Evolutionary conservation across 2,888 invertebrate genomes (phyloP), one percentile per base, ranked within the genome.

Genomic region (Synergus laeviventris): DNA sequence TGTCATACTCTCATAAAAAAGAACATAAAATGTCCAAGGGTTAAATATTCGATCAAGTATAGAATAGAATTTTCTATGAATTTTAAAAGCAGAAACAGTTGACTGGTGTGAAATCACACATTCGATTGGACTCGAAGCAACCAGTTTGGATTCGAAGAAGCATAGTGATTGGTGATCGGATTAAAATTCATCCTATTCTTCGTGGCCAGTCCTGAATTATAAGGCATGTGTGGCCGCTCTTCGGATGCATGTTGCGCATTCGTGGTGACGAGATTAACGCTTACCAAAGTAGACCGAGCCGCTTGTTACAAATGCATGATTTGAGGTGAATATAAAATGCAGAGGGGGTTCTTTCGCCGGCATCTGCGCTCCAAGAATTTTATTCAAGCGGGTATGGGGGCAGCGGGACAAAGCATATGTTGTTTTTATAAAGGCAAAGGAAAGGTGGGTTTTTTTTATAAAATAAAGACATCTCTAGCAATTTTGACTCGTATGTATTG

Each of bases 231-330:
- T 64, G 64, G 64, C 45, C 14, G 45, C 39, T 64, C 42, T 64
- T 64, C 18, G 64, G 39, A 21, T 64, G 42, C 42, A 45, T 70
- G 70, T 70, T 70, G 45, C 70, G n/a, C 49, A 16, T 31, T 49
- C 31, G 49, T 70, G 70, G 84, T 75, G 80, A 81, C 78, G 82
- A 84, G 87, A 88, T 88, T 87, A 87, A 86, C 86, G 86, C 84
- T 83, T 83, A 81, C 80, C 83, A 85, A 86, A 86, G 85, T 86
- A 82, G 87, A 86, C 87, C 82, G 84, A 81, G 84, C 84, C 83
- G 86, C 82, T 85, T 83, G 81, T 81, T 88, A 89, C 88, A 88
- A 88, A 89, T 89, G 87, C 86, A 88, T 86, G 87, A 87, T 88
- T 86, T 85, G 87, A 87, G 86, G 85, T 86, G 88, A 88, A 88